phyloP scores from a whole-genome alignment of 2,113 vertebrate species.

The Probosciger aterrimus region DNA sequence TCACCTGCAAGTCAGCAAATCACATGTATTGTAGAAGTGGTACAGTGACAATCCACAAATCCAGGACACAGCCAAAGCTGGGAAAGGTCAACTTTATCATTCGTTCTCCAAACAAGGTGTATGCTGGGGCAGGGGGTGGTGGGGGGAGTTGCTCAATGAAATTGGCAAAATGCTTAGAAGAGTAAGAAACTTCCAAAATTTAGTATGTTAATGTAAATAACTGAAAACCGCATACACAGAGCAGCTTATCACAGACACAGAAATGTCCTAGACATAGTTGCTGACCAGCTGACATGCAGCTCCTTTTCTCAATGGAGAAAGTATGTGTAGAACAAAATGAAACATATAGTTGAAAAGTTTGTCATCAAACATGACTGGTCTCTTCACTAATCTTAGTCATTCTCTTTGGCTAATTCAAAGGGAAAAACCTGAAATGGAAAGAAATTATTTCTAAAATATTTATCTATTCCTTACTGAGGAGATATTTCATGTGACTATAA shows the following conservation, averaged over 20 bases:
- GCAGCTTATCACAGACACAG: background rate
- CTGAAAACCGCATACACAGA: background rate
- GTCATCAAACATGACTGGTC: background rate
- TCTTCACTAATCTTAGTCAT: background rate
- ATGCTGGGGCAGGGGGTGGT: too few species aligned
- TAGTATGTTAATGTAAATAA: background rate
- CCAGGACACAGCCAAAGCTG: background rate
- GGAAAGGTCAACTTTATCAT: background rate
- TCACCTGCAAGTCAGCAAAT: background rate
- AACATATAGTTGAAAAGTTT: background rate
- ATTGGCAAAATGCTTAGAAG: background rate
- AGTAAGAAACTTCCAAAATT: background rate
- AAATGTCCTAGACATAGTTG: background rate
- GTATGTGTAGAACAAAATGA: background rate
- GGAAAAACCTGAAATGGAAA: background rate
- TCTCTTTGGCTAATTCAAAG: background rate
- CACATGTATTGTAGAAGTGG: background rate
- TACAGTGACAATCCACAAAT: fast-evolving
- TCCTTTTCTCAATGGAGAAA: background rate
- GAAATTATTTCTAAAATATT: background rate
- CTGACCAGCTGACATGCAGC: background rate
- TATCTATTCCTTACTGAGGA: background rate
- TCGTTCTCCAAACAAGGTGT: background rate
- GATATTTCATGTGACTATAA: background rate
- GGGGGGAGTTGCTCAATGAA: too few species aligned